These are phyloP conservation scores for Coregonus sp. DNA, from an alignment of 2,797 vertebrate species.

Conservation along the genomic window DNA sequence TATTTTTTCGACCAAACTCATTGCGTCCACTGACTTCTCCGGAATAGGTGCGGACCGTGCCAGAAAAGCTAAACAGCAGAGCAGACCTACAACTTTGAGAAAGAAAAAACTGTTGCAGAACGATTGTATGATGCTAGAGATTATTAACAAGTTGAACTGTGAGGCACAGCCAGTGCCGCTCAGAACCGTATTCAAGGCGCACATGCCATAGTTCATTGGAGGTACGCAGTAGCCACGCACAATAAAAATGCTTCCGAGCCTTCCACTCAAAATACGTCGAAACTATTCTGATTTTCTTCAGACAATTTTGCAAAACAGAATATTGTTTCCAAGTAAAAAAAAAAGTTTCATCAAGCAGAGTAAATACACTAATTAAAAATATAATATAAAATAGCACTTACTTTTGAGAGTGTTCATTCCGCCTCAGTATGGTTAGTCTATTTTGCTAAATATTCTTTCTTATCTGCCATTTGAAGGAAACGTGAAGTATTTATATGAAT, in stretches of 20 bases:
- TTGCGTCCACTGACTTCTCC: constrained; percentile 50
- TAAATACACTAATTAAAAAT: background rate
- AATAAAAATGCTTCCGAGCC: background rate
- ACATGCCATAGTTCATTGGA: background rate
- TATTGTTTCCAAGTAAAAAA: background rate
- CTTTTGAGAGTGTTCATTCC: constrained; percentile 44
- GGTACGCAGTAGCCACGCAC: background rate
- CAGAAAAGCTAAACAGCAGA: constrained; percentile 34
- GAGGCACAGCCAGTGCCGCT: background rate
- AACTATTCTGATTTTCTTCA: background rate
- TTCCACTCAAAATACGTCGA: background rate
- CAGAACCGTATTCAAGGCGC: background rate
- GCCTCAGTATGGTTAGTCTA: constrained; percentile 38
- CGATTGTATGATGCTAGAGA: background rate
- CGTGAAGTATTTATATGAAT: constrained; percentile 47
- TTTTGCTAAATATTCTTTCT: background rate
- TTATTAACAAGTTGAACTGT: background rate
- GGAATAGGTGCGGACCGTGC: constrained; percentile 56
- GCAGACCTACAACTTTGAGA: constrained; percentile 34
- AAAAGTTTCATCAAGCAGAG: background rate
- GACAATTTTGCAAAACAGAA: background rate
- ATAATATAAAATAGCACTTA: constrained; percentile 21
- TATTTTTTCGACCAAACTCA: constrained; percentile 74
- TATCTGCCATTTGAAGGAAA: constrained; percentile 43
- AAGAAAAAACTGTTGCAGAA: background rate